These are phyloP conservation scores for Trididemnum nubilum DNA, from an alignment of 23 tunicate genomes.

Conservation along the genomic window DNA sequence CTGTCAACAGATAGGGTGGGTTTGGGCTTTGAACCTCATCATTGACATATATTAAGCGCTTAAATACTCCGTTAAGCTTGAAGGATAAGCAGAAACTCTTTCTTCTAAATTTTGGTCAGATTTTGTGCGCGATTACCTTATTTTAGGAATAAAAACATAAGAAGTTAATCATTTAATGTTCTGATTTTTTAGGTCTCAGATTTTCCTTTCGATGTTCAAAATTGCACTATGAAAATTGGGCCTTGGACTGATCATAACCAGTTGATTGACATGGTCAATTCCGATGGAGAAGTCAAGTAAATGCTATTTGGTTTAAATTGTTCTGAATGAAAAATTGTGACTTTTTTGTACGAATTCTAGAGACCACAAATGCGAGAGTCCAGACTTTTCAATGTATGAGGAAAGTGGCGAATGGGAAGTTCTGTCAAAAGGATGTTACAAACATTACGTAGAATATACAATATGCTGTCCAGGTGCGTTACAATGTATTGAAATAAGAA, in stretches of 20 bases:
- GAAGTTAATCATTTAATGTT: too few species aligned
- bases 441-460: conserved; percentile 81
- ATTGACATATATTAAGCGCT: too few species aligned
- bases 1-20: too few species aligned
- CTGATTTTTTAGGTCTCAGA: conserved; percentile 64
- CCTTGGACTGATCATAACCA: conserved; percentile 86
- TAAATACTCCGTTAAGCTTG: too few species aligned
- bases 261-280: conserved; percentile 88
- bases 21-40: too few species aligned
- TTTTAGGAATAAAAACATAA: too few species aligned
- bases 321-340: too few species aligned
- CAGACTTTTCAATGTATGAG: conserved; percentile 53
- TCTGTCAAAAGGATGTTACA: conserved; percentile 74
- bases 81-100: too few species aligned
- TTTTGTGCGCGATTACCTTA: too few species aligned
- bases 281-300: conserved; percentile 74
- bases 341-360: too few species aligned
- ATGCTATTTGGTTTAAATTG: not conserved
- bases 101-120: too few species aligned
- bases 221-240: conserved; percentile 99
- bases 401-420: conserved; percentile 94
- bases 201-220: conserved; percentile 99
- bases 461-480: conserved; percentile 75
- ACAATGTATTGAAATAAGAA: not conserved
- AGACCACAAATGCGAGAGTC: conserved; percentile 72